Base-by-base conservation (phyloP, 2,888 invertebrate species). In the Drosophila flavopinicola region DNA sequence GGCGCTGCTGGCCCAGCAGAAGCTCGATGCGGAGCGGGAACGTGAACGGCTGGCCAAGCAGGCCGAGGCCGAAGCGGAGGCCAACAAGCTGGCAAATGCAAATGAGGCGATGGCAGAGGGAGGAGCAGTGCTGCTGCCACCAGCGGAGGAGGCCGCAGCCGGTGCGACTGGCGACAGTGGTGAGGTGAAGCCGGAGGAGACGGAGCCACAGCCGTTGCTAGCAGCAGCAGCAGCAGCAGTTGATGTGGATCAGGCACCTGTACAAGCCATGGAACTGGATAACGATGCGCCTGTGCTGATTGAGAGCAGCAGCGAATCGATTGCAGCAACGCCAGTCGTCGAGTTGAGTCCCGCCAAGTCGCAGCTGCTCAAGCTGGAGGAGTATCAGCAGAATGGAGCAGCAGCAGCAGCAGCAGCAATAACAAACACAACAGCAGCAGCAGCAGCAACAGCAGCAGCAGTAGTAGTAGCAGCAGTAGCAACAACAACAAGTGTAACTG, bases 21-120 rank as follows among this genome's bases (percentile, higher is more conserved):
- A 87, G 88, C 49, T 89, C 78, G 93, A 93, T 91, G 91, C 91
- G 88, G 73, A 90, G 92, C 49, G 89, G 15, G 71, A 71, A 6
- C 70, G 75, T 1, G 70, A 71, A 6, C 70, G 70, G 1, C 41
- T 82, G 38, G 83, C 86, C 61, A 82, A 89, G 56, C 85, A 87
- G 64, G 78, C 74, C 6, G 75, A 67, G 17, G 78, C 67, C 0
- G 66, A 89, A 89, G 68, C 88, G 80, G 73, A 78, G 23, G 78
- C 71, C 29, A 60, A 20, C 32, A 56, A 65, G 45, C 53, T 70
- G 66, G 66, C 82, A 51, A 64, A 77, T 37, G 38, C 66, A 1
- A 41, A 42, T 1, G 75, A 59, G 1, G 20, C 20, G 5, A 37
- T 41, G 2, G 24, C 9, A 0, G 66, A 51, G 0, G 38, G 13